Percentiles rank a stretch among this genome's conserved stretches.
Evolutionary conservation across 2,888 invertebrate genomes (phyloP).

Genomic region (Tiliacea aurago): DNA sequence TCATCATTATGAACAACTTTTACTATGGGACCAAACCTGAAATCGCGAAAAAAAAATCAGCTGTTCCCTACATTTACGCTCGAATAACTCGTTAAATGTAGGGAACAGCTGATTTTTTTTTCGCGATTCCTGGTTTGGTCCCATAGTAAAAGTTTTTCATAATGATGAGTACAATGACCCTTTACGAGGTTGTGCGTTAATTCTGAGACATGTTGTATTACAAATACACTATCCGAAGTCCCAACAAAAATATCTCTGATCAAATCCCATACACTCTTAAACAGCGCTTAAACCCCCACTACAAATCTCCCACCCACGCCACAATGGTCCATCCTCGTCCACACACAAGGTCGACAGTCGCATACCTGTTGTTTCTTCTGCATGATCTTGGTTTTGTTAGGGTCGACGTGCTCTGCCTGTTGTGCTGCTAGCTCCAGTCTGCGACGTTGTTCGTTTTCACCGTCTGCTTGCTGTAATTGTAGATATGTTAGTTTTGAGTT

Average conservation of each 20-base stretch:
- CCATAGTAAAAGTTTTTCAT: no score
- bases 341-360: conserved; percentile 19
- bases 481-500: neutral
- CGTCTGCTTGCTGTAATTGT: conserved; percentile 94
- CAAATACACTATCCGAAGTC: neutral
- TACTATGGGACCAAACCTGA: no score
- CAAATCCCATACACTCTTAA: conserved; percentile 5
- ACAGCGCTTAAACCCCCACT: conserved; percentile 45
- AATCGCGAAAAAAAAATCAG: no score
- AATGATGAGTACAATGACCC: no score
- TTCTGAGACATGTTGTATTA: no score
- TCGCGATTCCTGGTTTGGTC: no score
- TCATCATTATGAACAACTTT: no score
- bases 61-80: no score
- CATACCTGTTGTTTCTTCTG: conserved; percentile 97
- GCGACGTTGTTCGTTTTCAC: conserved; percentile 97
- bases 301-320: conserved; percentile 8
- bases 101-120: no score
- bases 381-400: conserved; percentile 94
- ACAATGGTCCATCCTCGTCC: conserved; percentile 7
- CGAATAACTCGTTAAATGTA: no score
- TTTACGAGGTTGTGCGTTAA: no score
- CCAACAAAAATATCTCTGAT: neutral
- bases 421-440: conserved; percentile 96
- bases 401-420: conserved; percentile 93